Base-by-base conservation (phyloP, 2,113 vertebrate genomes). In the Myrmecophaga tridactyla region DNA sequence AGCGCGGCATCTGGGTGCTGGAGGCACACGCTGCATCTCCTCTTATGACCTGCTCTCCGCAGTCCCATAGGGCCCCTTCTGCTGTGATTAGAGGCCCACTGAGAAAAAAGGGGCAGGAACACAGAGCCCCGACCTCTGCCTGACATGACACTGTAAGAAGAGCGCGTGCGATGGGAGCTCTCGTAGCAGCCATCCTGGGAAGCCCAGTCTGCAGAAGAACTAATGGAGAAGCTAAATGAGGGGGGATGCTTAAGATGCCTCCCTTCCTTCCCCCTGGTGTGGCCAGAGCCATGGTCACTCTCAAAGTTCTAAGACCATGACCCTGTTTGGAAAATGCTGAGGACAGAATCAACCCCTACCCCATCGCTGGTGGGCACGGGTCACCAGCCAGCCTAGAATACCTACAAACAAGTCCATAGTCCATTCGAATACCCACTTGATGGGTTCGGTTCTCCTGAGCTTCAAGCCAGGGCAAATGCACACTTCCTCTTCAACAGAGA, bases 211-310 rank as follows among this genome's bases (percentile, higher is more conserved):
- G 1, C 46, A 36, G 39, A 65, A 39, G 27, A 58, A 20, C n/a
- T 39, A n/a, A 25, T 0, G 17, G 34, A 29, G 41, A 67, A 29
- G 4, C 56, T 39, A 87, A 53, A 63, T 0, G 10, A 85, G 60
- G n/a, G 6, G 0, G 3, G 25, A 67, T 11, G 4, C 0, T 0
- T 34, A 12, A 72, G 73, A 62, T 12, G 11, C n/a, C 29, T 3
- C 27, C 12, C 56, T 46, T 21, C 36, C 75, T 72, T 43, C 46
- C 46, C 69, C 43, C 69, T 75, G 51, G 11, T 29, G 0, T 8
- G 2, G n/a, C n/a, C 20, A 15, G 31, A 31, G 39, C 75, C 48
- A 20, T 21, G 21, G 2, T 12, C 4, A 9, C 29, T 25, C 46
- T 58, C 31, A 36, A 23, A 18, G 36, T 39, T 25, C 34, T 53